Evolutionary conservation across 2,888 invertebrate genomes (phyloP).

Genomic region (Lamproptera curius): DNA sequence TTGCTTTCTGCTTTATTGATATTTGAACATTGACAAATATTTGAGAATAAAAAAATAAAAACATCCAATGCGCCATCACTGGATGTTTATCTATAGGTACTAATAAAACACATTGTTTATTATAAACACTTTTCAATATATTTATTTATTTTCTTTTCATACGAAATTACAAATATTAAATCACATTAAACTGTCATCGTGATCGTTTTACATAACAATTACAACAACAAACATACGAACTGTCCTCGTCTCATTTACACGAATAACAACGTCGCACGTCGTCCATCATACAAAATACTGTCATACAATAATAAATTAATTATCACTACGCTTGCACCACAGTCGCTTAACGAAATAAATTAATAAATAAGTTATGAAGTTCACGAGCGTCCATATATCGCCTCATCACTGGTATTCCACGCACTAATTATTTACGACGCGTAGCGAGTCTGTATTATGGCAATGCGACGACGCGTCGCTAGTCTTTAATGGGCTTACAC

Average conservation of each 20-base stretch:
- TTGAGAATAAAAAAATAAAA: no score
- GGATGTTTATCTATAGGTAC: no score
- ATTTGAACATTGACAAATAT: no score
- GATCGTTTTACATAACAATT: conserved; percentile 39
- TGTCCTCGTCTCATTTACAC: conserved; percentile 47
- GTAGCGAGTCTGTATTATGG: conserved; percentile 57
- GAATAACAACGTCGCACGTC: conserved; percentile 55
- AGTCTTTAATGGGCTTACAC: conserved; percentile 64
- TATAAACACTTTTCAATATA: conserved; percentile 47
- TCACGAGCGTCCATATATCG: conserved; percentile 54
- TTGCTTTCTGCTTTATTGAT: no score
- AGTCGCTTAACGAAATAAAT: conserved; percentile 65
- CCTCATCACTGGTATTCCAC: conserved; percentile 27
- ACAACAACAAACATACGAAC: conserved; percentile 49
- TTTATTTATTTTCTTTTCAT: conserved; percentile 56
- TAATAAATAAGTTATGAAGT: conserved; percentile 68
- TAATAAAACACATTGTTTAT: conserved; percentile 28
- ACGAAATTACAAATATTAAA: conserved; percentile 59
- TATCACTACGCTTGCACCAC: conserved; percentile 66
- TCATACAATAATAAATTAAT: conserved; percentile 75
- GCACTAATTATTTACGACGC: conserved; percentile 19
- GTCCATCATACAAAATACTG: conserved; percentile 67
- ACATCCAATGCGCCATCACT: no score
- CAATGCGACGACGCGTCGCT: conserved; percentile 66
- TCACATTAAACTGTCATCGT: conserved; percentile 54